Evolutionary conservation across 2,888 invertebrate genomes (phyloP).

Genomic region (Troides oblongomaculatus): DNA sequence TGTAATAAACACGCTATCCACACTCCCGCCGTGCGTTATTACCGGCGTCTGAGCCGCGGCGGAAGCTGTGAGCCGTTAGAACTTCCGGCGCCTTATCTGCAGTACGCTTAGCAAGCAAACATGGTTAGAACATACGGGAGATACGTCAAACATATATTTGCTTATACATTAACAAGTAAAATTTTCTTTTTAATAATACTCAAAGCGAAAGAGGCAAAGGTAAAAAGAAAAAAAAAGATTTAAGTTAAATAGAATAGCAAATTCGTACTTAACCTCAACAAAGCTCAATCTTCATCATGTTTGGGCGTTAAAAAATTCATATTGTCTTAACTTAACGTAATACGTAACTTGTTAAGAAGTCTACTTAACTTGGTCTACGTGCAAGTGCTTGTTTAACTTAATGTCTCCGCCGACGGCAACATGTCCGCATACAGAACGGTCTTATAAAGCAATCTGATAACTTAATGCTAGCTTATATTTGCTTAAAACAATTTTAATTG

Average conservation of each 20-base stretch:
- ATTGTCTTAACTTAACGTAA: too few species aligned
- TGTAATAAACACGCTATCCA: too few species aligned
- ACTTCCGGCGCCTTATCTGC: conserved; percentile 18
- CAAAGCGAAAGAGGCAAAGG: too few species aligned
- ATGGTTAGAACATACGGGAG: neutral
- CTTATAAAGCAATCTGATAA: too few species aligned
- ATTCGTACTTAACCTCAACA: too few species aligned
- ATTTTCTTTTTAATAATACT: too few species aligned
- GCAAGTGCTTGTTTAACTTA: neutral
- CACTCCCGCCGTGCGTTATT: neutral
- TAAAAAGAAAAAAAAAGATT: too few species aligned
- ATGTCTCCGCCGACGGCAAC: neutral
- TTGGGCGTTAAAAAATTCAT: too few species aligned
- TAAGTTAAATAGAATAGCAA: too few species aligned
- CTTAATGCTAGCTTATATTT: too few species aligned
- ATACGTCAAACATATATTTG: neutral
- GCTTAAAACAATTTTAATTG: too few species aligned
- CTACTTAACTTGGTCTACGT: neutral
- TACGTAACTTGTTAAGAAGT: neutral
- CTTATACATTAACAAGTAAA: neutral
- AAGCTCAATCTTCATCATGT: too few species aligned
- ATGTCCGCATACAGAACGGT: neutral
- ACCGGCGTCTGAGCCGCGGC: conserved; percentile 3
- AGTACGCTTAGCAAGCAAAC: conserved; percentile 6
- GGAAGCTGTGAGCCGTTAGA: conserved; percentile 17